Conservation (phyloP, 2,113 vertebrate genomes). For the Centropus bengalensis region DNA sequence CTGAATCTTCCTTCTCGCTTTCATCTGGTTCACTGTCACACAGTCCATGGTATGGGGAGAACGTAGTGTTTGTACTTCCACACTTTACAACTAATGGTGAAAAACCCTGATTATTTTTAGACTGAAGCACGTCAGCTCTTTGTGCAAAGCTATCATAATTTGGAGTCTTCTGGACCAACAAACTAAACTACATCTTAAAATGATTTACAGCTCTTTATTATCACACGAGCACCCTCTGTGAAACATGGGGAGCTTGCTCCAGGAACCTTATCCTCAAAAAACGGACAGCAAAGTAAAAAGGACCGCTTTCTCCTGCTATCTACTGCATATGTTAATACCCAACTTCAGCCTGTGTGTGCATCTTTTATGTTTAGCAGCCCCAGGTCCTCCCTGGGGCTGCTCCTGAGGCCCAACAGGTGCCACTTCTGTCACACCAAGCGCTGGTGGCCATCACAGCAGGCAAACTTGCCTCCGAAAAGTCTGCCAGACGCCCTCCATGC, state of each 20-base stretch:
- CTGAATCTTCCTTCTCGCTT: background rate
- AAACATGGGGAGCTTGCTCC: background rate
- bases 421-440: background rate
- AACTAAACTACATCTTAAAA: background rate
- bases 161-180: background rate
- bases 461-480: background rate
- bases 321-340: rapidly evolving
- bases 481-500: background rate
- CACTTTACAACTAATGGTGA: background rate
- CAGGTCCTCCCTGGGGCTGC: background rate
- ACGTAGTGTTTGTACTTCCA: background rate
- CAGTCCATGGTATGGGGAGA: background rate
- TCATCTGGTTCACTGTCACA: background rate
- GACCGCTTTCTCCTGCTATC: background rate
- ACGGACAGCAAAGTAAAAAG: background rate
- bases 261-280: background rate
- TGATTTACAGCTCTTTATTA: background rate
- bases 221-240: background rate
- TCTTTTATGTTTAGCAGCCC: background rate
- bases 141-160: background rate
- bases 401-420: background rate
- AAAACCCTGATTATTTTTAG: background rate
- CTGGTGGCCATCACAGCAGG: background rate
- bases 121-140: background rate
- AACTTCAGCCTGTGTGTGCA: background rate